Percentiles rank a stretch among this genome's conserved stretches.
Conservation (phyloP, 2,113 vertebrate species). For the chimpanzee (Pan troglodytes) region DNA sequence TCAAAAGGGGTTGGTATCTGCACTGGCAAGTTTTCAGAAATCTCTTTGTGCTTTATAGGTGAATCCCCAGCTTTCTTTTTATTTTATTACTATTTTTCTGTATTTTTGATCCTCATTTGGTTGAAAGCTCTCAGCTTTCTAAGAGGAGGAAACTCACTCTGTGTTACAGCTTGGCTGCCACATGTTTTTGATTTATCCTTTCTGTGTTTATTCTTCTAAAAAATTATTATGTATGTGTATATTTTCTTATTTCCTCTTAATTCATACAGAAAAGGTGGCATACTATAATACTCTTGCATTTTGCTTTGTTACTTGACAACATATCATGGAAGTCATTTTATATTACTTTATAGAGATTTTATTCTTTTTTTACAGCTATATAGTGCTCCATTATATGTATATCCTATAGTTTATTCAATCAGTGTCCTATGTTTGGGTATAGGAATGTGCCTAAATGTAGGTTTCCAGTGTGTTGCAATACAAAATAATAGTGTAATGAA, state of each 20-base stretch:
- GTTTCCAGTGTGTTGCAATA: background rate
- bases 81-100: too few species aligned
- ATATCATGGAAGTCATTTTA: background rate
- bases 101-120: too few species aligned
- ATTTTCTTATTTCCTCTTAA: constrained; percentile 39
- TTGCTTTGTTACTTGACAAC: background rate
- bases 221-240: background rate
- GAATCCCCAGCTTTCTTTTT: background rate
- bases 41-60: background rate
- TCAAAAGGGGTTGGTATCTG: background rate
- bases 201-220: background rate
- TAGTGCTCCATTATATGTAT: background rate
- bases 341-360: background rate
- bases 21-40: background rate
- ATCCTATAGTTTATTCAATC: background rate
- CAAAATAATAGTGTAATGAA: background rate
- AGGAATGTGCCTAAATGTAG: background rate
- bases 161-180: background rate
- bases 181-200: background rate
- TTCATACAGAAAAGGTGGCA: background rate
- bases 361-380: background rate
- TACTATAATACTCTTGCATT: background rate
- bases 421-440: background rate
- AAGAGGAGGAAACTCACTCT: background rate
- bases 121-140: background rate